Conservation (phyloP, 2,888 invertebrate genomes). For the Drosophila longiperda region DNA sequence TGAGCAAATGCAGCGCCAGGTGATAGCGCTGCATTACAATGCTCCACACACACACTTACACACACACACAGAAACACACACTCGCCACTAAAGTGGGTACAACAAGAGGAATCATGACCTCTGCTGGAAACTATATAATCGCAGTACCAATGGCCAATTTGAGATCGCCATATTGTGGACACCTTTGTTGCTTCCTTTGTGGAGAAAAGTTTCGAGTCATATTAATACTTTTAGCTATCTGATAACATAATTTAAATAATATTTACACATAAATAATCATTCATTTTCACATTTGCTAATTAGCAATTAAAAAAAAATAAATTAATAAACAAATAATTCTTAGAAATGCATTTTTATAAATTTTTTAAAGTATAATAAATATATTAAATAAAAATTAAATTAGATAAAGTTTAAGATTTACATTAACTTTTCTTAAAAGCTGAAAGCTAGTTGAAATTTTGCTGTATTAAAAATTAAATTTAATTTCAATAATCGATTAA, state of each 20-base stretch:
- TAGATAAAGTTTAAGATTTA: too few relatives aligned
- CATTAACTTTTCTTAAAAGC: too few relatives aligned
- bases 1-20: slow-evolving; percentile 52
- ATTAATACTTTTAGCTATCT: not conserved
- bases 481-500: too few relatives aligned
- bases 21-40: slow-evolving; percentile 62
- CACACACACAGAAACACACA: not conserved
- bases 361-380: not conserved
- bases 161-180: not conserved
- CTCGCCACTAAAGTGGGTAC: slow-evolving; percentile 12
- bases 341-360: not conserved
- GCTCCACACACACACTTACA: not conserved
- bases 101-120: slow-evolving; percentile 29
- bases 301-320: not conserved
- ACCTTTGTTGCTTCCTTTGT: not conserved
- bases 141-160: slow-evolving; percentile 46
- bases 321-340: too few relatives aligned
- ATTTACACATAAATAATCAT: not conserved
- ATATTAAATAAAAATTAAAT: too few relatives aligned
- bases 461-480: too few relatives aligned
- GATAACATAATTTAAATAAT: not conserved
- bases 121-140: slow-evolving; percentile 7
- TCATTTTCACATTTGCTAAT: not conserved
- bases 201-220: not conserved
- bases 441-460: too few relatives aligned